Evolutionary conservation across 2,888 invertebrate species (phyloP), one percentile per base, ranked within the genome.

Genomic region (Anoplius nigerrimus): DNA sequence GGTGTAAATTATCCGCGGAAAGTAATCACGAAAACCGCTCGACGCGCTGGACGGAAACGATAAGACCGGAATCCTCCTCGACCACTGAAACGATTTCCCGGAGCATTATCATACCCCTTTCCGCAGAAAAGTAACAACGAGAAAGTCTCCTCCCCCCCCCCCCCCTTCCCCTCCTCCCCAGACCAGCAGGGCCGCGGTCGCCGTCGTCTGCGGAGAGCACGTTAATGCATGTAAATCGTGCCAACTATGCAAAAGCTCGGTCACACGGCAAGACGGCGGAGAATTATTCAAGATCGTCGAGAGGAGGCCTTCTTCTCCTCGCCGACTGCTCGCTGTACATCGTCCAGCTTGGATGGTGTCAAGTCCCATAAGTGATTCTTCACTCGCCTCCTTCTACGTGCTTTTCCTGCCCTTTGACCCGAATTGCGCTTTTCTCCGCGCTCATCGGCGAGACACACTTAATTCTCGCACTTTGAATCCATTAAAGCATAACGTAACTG

Each of bases 61-160:
- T 34, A 34, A 34, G 34, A 34, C 34, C 34, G 34, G 34, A 34
- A 34, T 34, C 16, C 48, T 11, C 48, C 48, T 18, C n/a, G n/a
- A 18, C 48, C 48, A 48, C 66, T 54, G 57, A 66, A n/a, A 5
- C 22, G 61, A 46, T 66, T 61, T 60, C 60, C 53, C 53, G 64
- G 60, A 53, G 48, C 48, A 48, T 48, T 48, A 48, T 48, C 48
- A 18, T 18, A 13, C 54, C 46, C 18, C 21, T 46, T 54, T 65
- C 61, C 66, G 61, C 54, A 60, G 48, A 48, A 48, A 48, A 48
- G 48, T 18, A 11, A 48, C 48, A 5, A 43, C 42, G 66, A 66
- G 66, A 66, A 66, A 66, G 66, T 61, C 54, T 61, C 59, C 54
- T 64, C 52, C 16, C 53, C 43, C 43, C 13, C 51, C 42, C 20